Evolutionary conservation across 2,797 vertebrate genomes (phyloP).

Genomic region (Anomalospiza imberbis): DNA sequence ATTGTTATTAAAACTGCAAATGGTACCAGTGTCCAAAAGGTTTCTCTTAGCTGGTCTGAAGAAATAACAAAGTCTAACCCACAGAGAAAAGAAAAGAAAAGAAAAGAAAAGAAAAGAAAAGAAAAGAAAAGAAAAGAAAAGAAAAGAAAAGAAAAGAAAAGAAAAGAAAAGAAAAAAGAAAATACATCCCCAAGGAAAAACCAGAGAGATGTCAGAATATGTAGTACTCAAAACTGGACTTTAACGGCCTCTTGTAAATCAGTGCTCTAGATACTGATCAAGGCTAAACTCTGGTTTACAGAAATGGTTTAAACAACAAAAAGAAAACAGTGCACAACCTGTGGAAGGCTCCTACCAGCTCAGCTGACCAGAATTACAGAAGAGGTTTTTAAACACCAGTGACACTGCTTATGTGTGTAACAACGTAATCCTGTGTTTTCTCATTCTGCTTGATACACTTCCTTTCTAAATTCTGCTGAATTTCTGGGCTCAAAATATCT

Average conservation of each 20-base stretch:
- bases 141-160: neutral
- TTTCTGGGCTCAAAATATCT: neutral
- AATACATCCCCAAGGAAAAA: neutral
- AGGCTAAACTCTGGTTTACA: neutral
- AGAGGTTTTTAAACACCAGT: neutral
- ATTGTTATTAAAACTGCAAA: slow-evolving; percentile 83
- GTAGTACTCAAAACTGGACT: neutral
- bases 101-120: too few species aligned
- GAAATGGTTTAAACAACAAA: neutral
- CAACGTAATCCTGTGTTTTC: neutral
- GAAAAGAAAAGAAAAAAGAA: neutral
- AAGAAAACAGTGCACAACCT: neutral
- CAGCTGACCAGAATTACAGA: neutral
- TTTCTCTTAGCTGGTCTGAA: slow-evolving; percentile 61
- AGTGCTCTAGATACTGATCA: neutral
- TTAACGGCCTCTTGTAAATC: neutral
- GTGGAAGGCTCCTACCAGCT: neutral
- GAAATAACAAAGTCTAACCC: slow-evolving; percentile 27
- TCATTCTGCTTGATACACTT: neutral
- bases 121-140: too few species aligned
- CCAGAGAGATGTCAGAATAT: neutral
- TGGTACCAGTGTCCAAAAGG: slow-evolving; percentile 64
- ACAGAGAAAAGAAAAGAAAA: neutral
- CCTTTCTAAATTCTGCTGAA: neutral
- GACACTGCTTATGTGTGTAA: neutral